Base-by-base conservation (phyloP, 2,888 invertebrate species). In the Spodoptera littoralis region DNA sequence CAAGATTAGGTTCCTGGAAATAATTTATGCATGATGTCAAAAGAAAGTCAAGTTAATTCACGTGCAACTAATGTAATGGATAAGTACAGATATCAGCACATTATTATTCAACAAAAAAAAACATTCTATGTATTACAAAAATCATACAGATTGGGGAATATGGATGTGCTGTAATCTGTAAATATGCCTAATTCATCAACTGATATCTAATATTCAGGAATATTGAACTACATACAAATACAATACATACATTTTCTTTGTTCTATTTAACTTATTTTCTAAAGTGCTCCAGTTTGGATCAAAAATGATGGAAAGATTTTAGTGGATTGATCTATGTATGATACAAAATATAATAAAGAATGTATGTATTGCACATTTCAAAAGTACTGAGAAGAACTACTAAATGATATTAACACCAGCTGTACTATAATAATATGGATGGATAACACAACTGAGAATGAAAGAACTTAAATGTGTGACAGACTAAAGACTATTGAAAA, bases 1-100 rank as follows among this genome's bases (percentile, higher is more conserved):
- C 97, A 85, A 98, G 96, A 89, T 97, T 97, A 92, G 96, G 96
- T 92, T 96, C 96, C 97, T 98, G 95, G 81, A 96, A 93, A 70
- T 51, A 84, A 83, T 65, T 13, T 70, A 60, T 30, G 53, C 54
- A 54, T 0, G 54, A 18, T 46, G n/a, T 59, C 42, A 64, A 27
- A 44, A 60, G 45, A 59, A 8, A 13, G 54, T 50, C 8, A 13
- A 60, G 3, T 11, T 50, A 12, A 44, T 18, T 36, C 22, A 42
- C 27, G 5, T 13, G 36, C 11, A 42, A 45, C 3, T 46, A 36
- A 36, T 36, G 36, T 36, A 36, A 36, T 36, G 36, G 9, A 36
- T 36, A 9, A 36, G 8, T 36, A 36, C 6, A 36, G 36, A 9
- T 2, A 36, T 36, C 36, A 36, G 27, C 27, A 36, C 36, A 8